Base-by-base conservation (phyloP, 2,888 invertebrate species). In the Danaus chrysippus region DNA sequence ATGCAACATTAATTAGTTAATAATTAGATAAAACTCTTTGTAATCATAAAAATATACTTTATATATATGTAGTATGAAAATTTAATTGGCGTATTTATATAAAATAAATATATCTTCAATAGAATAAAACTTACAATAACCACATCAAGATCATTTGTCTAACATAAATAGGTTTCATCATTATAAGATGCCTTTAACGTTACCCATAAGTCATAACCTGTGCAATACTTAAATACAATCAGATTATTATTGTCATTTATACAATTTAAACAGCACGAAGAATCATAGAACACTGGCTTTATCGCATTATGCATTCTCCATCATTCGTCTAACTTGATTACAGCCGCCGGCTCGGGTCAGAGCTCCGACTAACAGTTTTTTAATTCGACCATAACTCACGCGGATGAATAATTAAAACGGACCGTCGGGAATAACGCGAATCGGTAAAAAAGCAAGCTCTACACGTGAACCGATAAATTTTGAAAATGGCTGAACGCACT, bases 331-430 rank as follows among this genome's bases (percentile, higher is more conserved):
- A 90, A 90, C 85, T 87, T 81, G 85, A 90, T 91, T 90, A 91
- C 84, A 69, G 76, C 86, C 84, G 83, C 78, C 84, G 85, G 86
- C 84, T 85, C 84, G 85, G 83, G 84, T 52, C 66, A 64, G 66
- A 62, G 17, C 49, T 83, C 84, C 84, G 84, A 86, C 87, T 90
- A 90, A 91, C 91, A 91, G 91, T 91, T 91, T 91, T 91, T 91
- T 91, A 91, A 91, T 91, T 91, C 89, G 88, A 86, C 90, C 91
- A 91, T 91, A 91, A 91, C 91, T 91, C 91, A 91, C 82, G 82
- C 77, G 81, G 81, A 88, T 91, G 91, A 91, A 91, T 91, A 91
- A 91, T 91, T 91, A 91, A 91, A 89, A 84, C 81, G 85, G 84
- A 84, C 83, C 85, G 85, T 82, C 81, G 82, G 84, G 83, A 83